Conservation (phyloP, 2,113 vertebrate genomes). For the Triplophysa rosa region DNA sequence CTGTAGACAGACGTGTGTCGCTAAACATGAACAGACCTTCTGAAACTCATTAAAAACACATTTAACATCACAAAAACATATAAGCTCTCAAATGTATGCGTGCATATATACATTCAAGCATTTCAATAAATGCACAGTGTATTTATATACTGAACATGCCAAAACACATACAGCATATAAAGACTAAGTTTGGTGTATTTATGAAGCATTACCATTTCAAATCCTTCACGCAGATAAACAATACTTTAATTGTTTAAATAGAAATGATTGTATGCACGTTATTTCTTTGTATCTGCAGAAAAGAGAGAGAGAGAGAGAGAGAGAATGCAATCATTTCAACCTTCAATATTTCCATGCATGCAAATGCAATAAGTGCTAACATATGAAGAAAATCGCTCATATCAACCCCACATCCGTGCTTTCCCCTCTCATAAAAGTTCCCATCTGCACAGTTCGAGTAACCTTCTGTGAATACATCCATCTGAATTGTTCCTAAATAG, state of each 20-base stretch:
- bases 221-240: too few species aligned
- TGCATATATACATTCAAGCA: background rate
- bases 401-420: conserved; percentile 15
- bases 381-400: background rate
- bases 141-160: too few species aligned
- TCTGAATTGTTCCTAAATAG: conserved; percentile 6
- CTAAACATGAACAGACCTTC: conserved; percentile 15
- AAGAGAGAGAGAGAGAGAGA: background rate
- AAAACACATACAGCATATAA: too few species aligned
- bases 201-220: too few species aligned
- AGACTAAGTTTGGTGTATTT: background rate
- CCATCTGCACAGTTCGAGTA: conserved; percentile 22
- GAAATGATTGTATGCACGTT: background rate
- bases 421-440: conserved; percentile 12
- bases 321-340: background rate
- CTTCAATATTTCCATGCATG: background rate
- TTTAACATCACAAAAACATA: background rate
- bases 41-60: conserved; percentile 12
- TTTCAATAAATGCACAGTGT: background rate
- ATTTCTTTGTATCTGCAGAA: background rate
- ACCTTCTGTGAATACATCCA: conserved; percentile 26
- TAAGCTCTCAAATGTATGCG: background rate
- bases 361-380: background rate
- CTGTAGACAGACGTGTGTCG: background rate
- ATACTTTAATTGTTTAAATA: too few species aligned